A percentile compares a stretch with the other conserved stretches of the same genome.
Evolutionary conservation across 2,113 vertebrate species (phyloP).

Genomic region (Perca fluviatilis): DNA sequence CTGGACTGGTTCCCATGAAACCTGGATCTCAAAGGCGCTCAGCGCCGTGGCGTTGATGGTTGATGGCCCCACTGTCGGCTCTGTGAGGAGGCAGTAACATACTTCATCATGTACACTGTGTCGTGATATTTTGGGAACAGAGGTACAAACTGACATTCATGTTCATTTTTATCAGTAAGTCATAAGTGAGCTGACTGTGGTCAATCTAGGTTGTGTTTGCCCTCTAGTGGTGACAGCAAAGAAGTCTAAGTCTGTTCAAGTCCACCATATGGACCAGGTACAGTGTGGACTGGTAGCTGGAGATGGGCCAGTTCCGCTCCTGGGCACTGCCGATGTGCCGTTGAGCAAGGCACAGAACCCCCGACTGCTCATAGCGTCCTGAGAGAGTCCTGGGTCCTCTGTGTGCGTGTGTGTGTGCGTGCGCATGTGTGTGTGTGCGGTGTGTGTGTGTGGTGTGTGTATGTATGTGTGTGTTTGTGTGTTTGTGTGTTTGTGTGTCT

Average conservation of each 20-base stretch:
- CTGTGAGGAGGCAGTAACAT: conserved; percentile 73
- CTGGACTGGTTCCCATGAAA: conserved; percentile 93
- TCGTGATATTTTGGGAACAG: neutral
- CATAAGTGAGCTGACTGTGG: neutral
- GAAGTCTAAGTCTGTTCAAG: neutral
- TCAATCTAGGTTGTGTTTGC: neutral
- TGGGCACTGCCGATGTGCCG: too few species aligned
- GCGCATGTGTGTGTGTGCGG: too few species aligned
- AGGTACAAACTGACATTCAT: neutral
- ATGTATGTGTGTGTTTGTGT: too few species aligned
- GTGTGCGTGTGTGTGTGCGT: too few species aligned
- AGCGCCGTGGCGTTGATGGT: conserved; percentile 88
- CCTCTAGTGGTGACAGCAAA: conserved; percentile 41
- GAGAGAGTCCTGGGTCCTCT: too few species aligned
- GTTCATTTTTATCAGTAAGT: neutral
- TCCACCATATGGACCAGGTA: too few species aligned
- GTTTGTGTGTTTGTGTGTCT: too few species aligned
- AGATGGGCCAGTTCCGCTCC: too few species aligned
- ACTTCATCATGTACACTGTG: neutral
- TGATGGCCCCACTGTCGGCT: conserved; percentile 89
- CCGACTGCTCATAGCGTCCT: too few species aligned
- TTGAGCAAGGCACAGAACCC: too few species aligned
- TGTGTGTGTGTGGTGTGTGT: too few species aligned
- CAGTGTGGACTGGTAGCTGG: too few species aligned
- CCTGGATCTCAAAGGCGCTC: conserved; percentile 92